Evolutionary conservation across 2,888 invertebrate species (phyloP).

Genomic region (Meloe dianella): DNA sequence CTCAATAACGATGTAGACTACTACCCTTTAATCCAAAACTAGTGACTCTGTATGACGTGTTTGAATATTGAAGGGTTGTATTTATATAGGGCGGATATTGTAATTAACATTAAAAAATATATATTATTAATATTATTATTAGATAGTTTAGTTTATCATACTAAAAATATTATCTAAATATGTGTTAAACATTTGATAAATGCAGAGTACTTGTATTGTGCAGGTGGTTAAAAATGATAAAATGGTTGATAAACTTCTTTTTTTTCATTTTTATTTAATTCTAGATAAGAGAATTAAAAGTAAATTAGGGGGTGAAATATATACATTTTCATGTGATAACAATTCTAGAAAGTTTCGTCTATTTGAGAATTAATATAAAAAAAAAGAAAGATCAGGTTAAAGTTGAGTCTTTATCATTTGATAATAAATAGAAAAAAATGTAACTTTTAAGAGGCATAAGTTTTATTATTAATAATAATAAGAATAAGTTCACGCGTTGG

Average conservation of each 20-base stretch:
- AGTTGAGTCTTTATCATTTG: not conserved
- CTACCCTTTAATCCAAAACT: constrained; percentile 10
- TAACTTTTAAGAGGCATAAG: too few species aligned
- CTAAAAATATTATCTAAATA: not conserved
- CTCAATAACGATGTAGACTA: not conserved
- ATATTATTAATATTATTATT: not conserved
- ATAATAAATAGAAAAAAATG: not conserved
- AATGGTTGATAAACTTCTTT: not conserved
- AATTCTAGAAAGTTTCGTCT: too few species aligned
- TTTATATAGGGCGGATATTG: constrained; percentile 3
- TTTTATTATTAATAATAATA: not conserved
- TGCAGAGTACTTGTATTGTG: not conserved
- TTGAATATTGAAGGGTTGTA: constrained; percentile 9
- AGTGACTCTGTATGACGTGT: constrained; percentile 6
- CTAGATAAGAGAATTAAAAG: not conserved
- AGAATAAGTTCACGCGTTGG: constrained; percentile 58
- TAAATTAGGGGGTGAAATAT: not conserved
- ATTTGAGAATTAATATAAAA: not conserved
- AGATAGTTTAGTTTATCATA: not conserved
- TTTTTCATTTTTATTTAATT: not conserved
- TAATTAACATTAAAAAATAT: not conserved
- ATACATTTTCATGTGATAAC: not conserved
- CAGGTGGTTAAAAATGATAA: not conserved
- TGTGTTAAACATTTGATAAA: not conserved
- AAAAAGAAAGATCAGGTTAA: not conserved